A percentile compares a stretch with the other conserved stretches of the same genome.
These are phyloP conservation scores for Tokudaia tokunoshimensis DNA, from an alignment of 2,797 vertebrate species.

Conservation along the genomic window DNA sequence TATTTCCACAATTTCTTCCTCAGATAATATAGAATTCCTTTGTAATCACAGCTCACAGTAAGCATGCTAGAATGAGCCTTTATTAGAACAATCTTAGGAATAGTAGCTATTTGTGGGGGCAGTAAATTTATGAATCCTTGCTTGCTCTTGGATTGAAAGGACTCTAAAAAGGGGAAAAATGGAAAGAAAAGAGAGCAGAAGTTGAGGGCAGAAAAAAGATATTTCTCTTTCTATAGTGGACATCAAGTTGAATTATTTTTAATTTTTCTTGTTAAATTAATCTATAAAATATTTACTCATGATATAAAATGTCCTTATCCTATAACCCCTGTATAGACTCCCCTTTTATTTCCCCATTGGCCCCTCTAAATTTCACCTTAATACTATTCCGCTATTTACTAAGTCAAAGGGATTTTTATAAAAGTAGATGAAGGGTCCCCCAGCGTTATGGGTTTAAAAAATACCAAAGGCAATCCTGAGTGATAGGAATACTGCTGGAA, in stretches of 20 bases:
- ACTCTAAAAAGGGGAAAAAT: background rate
- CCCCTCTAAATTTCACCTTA: background rate
- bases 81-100: constrained; percentile 4
- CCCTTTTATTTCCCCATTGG: background rate
- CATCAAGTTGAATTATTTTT: background rate
- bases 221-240: background rate
- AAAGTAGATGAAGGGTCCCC: background rate
- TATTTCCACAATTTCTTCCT: background rate
- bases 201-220: background rate
- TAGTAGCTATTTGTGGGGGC: background rate
- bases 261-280: constrained; percentile 27
- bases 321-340: background rate
- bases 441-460: background rate
- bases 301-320: background rate
- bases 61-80: constrained; percentile 25
- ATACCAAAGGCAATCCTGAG: background rate
- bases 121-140: background rate
- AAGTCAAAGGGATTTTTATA: background rate
- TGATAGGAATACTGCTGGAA: background rate
- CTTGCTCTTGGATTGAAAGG: constrained; percentile 10
- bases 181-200: background rate
- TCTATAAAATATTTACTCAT: constrained; percentile 48
- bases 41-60: background rate
- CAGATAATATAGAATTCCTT: constrained; percentile 42
- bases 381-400: background rate